phyloP scores from a whole-genome alignment of 2,113 vertebrate genomes.

The Apodemus speciosus region DNA sequence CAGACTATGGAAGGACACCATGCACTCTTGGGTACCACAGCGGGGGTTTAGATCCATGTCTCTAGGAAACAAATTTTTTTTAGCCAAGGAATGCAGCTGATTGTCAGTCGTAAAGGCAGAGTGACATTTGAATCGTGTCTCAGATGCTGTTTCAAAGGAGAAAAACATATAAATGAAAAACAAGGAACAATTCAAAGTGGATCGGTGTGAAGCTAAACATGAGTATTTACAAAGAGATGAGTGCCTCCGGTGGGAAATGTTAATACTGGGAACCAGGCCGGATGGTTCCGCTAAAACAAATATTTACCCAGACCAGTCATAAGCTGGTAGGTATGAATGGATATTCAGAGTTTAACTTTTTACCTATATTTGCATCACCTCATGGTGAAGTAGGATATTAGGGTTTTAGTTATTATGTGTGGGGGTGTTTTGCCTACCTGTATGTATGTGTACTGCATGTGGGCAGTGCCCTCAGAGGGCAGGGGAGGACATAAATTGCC shows the following conservation, averaged over 20 bases:
- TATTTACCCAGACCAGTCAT: background rate
- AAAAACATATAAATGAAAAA: background rate
- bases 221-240: background rate
- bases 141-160: background rate
- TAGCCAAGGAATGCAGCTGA: background rate
- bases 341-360: background rate
- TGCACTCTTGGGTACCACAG: background rate
- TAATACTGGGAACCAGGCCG: background rate
- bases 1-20: background rate
- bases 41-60: background rate
- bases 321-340: background rate
- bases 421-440: background rate
- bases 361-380: background rate
- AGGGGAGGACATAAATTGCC: background rate
- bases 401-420: background rate
- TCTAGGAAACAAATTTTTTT: background rate
- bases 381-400: background rate
- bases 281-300: background rate
- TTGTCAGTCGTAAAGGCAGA: background rate
- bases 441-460: background rate
- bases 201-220: background rate
- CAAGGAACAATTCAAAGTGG: background rate
- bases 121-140: constrained; percentile 13
- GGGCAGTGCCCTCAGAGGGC: background rate
- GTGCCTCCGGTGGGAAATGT: background rate